phyloP scores from a whole-genome alignment of 2,888 invertebrate species.

The Ferdinandea cuprea region DNA sequence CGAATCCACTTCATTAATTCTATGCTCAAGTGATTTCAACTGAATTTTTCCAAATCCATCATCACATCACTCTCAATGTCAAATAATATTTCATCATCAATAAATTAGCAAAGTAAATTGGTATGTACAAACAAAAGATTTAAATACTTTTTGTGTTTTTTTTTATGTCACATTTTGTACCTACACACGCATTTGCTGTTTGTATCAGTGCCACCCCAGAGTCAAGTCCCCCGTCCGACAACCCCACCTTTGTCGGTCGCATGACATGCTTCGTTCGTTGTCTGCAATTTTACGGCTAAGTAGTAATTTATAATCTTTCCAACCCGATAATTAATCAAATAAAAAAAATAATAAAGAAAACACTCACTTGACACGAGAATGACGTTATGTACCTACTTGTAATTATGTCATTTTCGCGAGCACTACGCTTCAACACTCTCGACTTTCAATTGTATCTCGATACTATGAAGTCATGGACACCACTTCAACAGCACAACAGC shows the following conservation, averaged over 20 bases:
- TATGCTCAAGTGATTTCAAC: background rate
- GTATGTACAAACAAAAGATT: constrained; percentile 46
- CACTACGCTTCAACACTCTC: constrained; percentile 60
- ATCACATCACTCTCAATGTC: background rate
- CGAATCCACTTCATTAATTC: background rate
- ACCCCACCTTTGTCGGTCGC: background rate
- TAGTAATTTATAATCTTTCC: constrained; percentile 44
- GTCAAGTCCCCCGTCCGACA: constrained; percentile 5
- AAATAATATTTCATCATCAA: constrained; percentile 30
- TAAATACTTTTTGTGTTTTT: background rate
- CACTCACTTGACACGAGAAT: constrained; percentile 38
- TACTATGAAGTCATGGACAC: constrained; percentile 51
- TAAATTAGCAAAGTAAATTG: constrained; percentile 13
- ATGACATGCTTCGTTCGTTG: constrained; percentile 14
- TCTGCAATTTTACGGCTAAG: constrained; percentile 51
- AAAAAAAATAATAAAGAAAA: background rate
- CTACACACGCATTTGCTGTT: background rate
- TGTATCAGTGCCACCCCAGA: too few relatives aligned
- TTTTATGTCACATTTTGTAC: constrained; percentile 9
- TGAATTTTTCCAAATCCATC: background rate
- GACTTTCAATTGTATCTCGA: constrained; percentile 58
- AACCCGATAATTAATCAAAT: constrained; percentile 58
- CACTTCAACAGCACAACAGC: background rate
- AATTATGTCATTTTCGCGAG: constrained; percentile 69
- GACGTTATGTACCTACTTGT: constrained; percentile 61